phyloP scores from a whole-genome alignment of 2,797 vertebrate genomes.

The Bryconaethiops microstoma region DNA sequence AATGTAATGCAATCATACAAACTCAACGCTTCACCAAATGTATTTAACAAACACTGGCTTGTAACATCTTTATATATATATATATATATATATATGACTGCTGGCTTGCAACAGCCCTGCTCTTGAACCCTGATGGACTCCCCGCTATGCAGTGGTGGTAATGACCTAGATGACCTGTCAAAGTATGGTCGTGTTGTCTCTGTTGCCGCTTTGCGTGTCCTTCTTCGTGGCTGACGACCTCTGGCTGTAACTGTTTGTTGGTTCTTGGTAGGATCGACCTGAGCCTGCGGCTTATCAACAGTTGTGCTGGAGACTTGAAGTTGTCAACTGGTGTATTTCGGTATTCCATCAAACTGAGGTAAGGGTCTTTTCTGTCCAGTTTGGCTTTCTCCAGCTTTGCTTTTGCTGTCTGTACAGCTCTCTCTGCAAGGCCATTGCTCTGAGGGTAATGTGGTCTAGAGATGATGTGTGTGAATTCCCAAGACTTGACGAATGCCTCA shows the following conservation, averaged over 20 bases:
- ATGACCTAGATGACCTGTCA: too few relatives aligned
- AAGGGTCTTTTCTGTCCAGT: background rate
- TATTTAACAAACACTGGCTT: background rate
- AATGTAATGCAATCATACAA: too few relatives aligned
- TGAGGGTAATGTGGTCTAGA: conserved; percentile 6
- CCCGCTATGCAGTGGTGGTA: too few relatives aligned
- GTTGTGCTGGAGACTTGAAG: conserved; percentile 10
- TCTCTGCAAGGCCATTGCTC: background rate
- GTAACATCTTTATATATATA: too few relatives aligned
- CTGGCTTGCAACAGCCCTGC: too few relatives aligned
- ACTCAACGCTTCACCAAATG: too few relatives aligned
- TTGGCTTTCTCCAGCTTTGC: background rate
- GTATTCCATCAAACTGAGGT: conserved; percentile 14
- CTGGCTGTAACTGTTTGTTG: background rate
- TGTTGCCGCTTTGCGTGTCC: too few relatives aligned
- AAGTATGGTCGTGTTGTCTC: too few relatives aligned
- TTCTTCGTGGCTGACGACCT: background rate
- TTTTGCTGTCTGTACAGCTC: background rate
- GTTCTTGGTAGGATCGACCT: background rate
- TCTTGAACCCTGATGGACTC: too few relatives aligned
- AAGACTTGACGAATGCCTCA: conserved; percentile 2
- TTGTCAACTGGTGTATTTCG: conserved; percentile 2
- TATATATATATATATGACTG: too few relatives aligned
- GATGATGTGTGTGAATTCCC: conserved; percentile 14
- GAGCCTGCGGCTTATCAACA: background rate